A percentile compares a stretch with the other conserved stretches of the same genome.
Evolutionary conservation across 2,113 vertebrate species (phyloP).

Genomic region (Nannobrachium achirus): DNA sequence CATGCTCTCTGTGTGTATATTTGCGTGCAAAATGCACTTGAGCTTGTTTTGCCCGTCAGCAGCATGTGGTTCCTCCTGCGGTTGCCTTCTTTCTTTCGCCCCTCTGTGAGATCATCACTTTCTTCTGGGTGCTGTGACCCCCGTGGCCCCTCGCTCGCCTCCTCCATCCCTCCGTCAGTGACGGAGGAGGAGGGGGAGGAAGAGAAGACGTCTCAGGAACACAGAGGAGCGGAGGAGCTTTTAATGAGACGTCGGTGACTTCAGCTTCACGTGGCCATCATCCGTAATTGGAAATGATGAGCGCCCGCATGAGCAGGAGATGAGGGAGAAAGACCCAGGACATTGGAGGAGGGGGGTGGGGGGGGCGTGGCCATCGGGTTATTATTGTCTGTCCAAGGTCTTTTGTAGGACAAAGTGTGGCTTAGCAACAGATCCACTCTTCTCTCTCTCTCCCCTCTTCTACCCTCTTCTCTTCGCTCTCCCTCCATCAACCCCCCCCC

Average conservation of each 20-base stretch:
- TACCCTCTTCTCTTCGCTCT: background rate
- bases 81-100: too few relatives aligned
- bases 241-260: background rate
- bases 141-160: background rate
- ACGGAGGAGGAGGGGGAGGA: background rate
- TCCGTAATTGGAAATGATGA: constrained; percentile 22
- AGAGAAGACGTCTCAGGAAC: background rate
- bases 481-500: constrained; percentile 21
- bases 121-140: background rate
- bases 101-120: too few relatives aligned
- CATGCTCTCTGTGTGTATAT: too few relatives aligned
- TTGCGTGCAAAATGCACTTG: too few relatives aligned
- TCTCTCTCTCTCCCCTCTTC: background rate
- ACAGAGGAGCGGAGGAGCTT: constrained; percentile 1
- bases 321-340: constrained; percentile 6
- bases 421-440: constrained; percentile 49
- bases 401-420: constrained; percentile 62
- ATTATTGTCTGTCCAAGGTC: constrained; percentile 65
- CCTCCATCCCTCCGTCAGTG: background rate
- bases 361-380: constrained; percentile 40
- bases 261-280: constrained; percentile 23
- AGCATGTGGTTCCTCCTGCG: too few relatives aligned
- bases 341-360: constrained; percentile 4
- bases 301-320: constrained; percentile 7
- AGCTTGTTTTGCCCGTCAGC: too few relatives aligned